Evolutionary conservation across 2,797 vertebrate species (phyloP), one percentile per base, ranked within the genome.

Genomic region (Clarias platycephalus): DNA sequence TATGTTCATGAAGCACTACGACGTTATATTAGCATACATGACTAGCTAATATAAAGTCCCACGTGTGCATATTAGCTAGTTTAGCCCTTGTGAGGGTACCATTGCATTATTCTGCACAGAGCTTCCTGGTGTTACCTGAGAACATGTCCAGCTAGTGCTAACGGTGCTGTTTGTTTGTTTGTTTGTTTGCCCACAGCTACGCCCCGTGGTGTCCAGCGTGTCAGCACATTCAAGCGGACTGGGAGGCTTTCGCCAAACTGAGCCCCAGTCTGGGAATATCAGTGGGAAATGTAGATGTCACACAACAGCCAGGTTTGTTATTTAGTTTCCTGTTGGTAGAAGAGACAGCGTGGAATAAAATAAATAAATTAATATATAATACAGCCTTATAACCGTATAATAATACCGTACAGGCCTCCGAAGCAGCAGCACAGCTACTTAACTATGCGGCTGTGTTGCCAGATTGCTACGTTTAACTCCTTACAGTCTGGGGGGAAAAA

Each of bases 161-260:
- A 66, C 26, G 75, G 0, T 90, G 87, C 4, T 74, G 44, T 68
- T 85, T 81, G 34, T n/a, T 10, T 44, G 40, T 44, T n/a, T n/a
- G n/a, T n/a, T 49, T 83, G 28, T 66, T 81, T 80, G 22, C 2
- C 31, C 4, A 15, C 40, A 97, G 96, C 86, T 96, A 96, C 57
- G 96, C 96, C 26, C 96, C 96, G 0, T 97, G 96, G 96, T 97
- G 96, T 87, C 95, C 96, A 31, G 95, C 96, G 2, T 97, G 96
- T 58, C 95, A 95, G 84, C 96, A 96, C 91, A 94, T 96, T 34
- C 95, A 97, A 85, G 80, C 87, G 0, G 94, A 94, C 0, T 97
- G 96, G 96, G 95, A 96, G 83, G 90, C 82, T 40, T 95, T 97
- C 66, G 95, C 93, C 4, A 93, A 90, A 89, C 92, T 93, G 49